phyloP scores from a whole-genome alignment of 2,888 invertebrate species.

The Nematopogon swammerdamellus region DNA sequence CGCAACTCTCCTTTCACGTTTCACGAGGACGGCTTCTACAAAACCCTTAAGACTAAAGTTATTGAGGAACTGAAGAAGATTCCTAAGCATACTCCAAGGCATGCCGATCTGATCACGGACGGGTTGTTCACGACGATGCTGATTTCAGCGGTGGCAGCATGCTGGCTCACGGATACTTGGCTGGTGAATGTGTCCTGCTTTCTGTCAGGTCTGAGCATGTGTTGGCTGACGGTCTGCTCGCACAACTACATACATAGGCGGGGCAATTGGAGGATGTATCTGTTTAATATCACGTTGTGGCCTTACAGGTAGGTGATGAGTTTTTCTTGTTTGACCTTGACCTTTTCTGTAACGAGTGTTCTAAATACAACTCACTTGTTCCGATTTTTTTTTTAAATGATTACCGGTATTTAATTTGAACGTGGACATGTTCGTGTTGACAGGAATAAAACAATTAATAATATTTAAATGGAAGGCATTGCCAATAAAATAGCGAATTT shows the following conservation, averaged over 20 bases:
- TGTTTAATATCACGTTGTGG: constrained; percentile 67
- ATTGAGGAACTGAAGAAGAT: constrained; percentile 54
- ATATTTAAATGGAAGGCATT: too few species aligned
- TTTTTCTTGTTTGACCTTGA: too few species aligned
- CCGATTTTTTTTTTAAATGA: too few species aligned
- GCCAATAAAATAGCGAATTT: too few species aligned
- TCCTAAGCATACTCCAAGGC: constrained; percentile 26
- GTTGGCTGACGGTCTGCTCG: constrained; percentile 57
- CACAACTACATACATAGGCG: constrained; percentile 78
- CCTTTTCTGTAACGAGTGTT: too few species aligned
- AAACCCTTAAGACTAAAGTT: constrained; percentile 61
- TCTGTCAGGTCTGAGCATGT: constrained; percentile 54
- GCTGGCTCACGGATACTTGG: constrained; percentile 20
- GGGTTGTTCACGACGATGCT: constrained; percentile 29
- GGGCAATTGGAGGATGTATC: constrained; percentile 76
- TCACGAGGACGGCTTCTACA: constrained; percentile 70
- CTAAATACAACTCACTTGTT: too few species aligned
- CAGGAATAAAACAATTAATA: too few species aligned
- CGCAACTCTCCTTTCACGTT: constrained; percentile 73
- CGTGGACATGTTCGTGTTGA: too few species aligned
- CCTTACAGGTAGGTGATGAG: constrained; percentile 62
- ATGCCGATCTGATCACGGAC: constrained; percentile 32
- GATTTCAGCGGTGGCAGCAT: constrained; percentile 21
- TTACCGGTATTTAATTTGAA: too few species aligned
- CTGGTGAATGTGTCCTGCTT: constrained; percentile 26